These are phyloP conservation scores for Spondyliosoma cantharus DNA, from an alignment of 2,797 vertebrate species.

Conservation along the genomic window DNA sequence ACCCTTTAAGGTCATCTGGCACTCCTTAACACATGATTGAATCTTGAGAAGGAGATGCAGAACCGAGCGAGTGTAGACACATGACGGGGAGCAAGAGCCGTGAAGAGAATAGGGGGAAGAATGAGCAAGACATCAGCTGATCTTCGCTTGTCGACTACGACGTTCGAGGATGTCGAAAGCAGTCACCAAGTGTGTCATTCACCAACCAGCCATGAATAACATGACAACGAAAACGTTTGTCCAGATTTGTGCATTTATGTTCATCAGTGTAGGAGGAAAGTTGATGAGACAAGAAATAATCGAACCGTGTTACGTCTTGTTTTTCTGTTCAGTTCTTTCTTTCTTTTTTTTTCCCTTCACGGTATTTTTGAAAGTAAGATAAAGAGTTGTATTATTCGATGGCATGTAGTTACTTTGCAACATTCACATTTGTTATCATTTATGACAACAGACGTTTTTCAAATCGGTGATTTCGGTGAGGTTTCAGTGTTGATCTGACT, in stretches of 20 bases:
- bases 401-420: background rate
- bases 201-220: background rate
- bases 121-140: background rate
- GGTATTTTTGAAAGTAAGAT: background rate
- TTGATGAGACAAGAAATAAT: background rate
- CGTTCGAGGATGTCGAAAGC: background rate
- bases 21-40: constrained; percentile 30
- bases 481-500: background rate
- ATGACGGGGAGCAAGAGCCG: background rate
- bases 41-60: background rate
- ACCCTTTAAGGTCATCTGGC: constrained; percentile 21
- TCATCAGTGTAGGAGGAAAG: background rate
- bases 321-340: background rate
- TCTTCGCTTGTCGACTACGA: background rate
- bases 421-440: background rate
- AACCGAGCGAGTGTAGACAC: background rate
- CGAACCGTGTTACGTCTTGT: background rate
- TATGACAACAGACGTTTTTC: background rate
- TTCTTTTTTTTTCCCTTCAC: background rate
- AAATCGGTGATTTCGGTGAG: too few relatives aligned
- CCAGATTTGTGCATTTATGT: background rate
- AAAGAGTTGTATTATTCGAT: background rate
- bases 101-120: background rate
- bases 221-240: background rate
- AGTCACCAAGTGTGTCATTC: background rate